phyloP scores from a whole-genome alignment of 2,888 invertebrate species.

The Hoplodrina ambigua region DNA sequence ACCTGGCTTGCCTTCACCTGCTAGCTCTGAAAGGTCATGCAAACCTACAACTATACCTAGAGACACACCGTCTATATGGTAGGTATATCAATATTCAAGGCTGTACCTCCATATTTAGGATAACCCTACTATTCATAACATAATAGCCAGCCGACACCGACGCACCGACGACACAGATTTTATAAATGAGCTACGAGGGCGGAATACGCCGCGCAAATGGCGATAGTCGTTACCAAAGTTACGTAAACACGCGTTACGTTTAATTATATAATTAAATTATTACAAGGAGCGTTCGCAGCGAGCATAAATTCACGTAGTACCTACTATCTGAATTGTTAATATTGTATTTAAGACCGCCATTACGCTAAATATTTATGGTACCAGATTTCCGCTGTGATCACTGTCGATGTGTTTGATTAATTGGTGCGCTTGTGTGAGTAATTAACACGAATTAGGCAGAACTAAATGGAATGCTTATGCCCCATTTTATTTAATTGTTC shows the following conservation, averaged over 20 bases:
- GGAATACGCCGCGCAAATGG: constrained; percentile 60
- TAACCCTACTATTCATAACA: constrained; percentile 55
- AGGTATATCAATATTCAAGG: constrained; percentile 61
- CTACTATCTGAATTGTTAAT: constrained; percentile 63
- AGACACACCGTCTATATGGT: constrained; percentile 4
- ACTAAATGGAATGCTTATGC: not conserved
- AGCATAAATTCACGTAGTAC: constrained; percentile 51
- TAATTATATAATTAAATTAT: constrained; percentile 66
- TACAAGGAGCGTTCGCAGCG: constrained; percentile 55
- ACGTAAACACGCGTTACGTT: constrained; percentile 63
- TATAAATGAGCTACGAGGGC: constrained; percentile 64
- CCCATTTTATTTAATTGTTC: not conserved
- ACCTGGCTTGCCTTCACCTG: constrained; percentile 14
- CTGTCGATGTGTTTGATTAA: constrained; percentile 43
- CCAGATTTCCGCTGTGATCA: constrained; percentile 51
- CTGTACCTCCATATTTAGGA: constrained; percentile 42
- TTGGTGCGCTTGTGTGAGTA: not conserved
- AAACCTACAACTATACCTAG: not conserved
- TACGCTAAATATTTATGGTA: constrained; percentile 58
- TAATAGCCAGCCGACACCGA: constrained; percentile 48
- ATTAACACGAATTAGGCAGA: not conserved
- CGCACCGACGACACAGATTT: constrained; percentile 60
- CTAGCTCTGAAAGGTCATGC: not conserved
- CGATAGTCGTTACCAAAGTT: constrained; percentile 62
- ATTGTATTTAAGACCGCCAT: constrained; percentile 57